Conservation (phyloP, 2,888 invertebrate species). For the Conus canariensis region DNA sequence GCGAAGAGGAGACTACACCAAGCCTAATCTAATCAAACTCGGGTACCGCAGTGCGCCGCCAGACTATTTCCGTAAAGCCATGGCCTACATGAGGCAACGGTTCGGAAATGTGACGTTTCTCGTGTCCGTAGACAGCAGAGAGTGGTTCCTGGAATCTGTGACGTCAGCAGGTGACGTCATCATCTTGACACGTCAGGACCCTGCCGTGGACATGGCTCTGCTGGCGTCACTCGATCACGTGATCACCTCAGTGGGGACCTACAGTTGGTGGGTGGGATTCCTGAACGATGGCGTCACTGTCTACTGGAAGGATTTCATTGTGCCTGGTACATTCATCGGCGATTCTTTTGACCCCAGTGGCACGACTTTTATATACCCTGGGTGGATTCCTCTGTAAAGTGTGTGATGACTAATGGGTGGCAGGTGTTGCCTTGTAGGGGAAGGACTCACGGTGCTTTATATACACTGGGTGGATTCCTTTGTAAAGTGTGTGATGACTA, state of each 20-base stretch:
- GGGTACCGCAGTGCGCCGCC: constrained; percentile 55
- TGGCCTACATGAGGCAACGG: constrained; percentile 50
- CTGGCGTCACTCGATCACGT: constrained; percentile 61
- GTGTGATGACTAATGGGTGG: not conserved
- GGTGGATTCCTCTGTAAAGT: constrained; percentile 26
- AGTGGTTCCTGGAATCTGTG: constrained; percentile 54
- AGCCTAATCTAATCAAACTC: not conserved
- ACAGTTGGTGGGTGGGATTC: constrained; percentile 63
- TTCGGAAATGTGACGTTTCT: constrained; percentile 55
- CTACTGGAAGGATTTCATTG: constrained; percentile 51
- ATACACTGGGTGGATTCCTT: not conserved
- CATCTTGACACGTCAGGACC: constrained; percentile 30
- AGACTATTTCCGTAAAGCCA: constrained; percentile 54
- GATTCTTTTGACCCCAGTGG: constrained; percentile 15
- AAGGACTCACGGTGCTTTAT: not conserved
- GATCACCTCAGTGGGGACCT: constrained; percentile 63
- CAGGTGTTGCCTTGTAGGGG: too few species aligned
- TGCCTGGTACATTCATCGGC: not conserved
- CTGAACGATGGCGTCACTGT: constrained; percentile 54
- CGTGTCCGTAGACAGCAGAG: constrained; percentile 54
- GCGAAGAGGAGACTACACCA: constrained; percentile 15
- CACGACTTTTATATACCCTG: constrained; percentile 15
- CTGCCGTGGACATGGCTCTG: constrained; percentile 58
- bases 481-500: not conserved
- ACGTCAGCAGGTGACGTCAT: not conserved